Evolutionary conservation across 2,113 vertebrate genomes (phyloP).

Genomic region (Forbesichthys agassizii): DNA sequence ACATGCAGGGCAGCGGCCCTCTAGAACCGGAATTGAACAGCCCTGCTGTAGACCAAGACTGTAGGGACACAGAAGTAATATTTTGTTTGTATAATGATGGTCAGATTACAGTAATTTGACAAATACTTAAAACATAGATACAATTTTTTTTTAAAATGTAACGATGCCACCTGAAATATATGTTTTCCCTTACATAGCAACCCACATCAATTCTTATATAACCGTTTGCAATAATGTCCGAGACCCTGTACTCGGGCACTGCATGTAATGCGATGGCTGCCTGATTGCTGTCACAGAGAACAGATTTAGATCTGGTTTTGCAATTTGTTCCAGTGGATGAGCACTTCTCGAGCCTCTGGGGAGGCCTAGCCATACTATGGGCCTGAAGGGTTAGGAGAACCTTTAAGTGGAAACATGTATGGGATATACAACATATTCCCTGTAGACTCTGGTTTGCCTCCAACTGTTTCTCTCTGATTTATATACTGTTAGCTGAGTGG

Average conservation of each 20-base stretch:
- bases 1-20: too few relatives aligned
- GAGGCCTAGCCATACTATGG: slow-evolving; percentile 48
- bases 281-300: slow-evolving; percentile 37
- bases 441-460: slow-evolving; percentile 34
- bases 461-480: slow-evolving; percentile 21
- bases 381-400: slow-evolving; percentile 34
- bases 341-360: slow-evolving; percentile 29
- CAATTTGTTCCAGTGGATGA: slow-evolving; percentile 18
- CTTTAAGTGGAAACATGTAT: slow-evolving; percentile 25
- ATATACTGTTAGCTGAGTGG: neutral
- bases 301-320: slow-evolving; percentile 13
- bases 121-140: too few relatives aligned
- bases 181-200: too few relatives aligned
- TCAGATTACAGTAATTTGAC: neutral
- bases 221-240: slow-evolving; percentile 34
- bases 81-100: neutral
- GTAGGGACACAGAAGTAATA: too few relatives aligned
- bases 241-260: slow-evolving; percentile 8
- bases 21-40: too few relatives aligned
- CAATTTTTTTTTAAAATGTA: too few relatives aligned
- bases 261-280: slow-evolving; percentile 37
- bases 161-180: too few relatives aligned
- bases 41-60: too few relatives aligned
- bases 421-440: slow-evolving; percentile 30
- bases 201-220: neutral